phyloP scores from a whole-genome alignment of 2,113 vertebrate species.

The Daboia siamensis region DNA sequence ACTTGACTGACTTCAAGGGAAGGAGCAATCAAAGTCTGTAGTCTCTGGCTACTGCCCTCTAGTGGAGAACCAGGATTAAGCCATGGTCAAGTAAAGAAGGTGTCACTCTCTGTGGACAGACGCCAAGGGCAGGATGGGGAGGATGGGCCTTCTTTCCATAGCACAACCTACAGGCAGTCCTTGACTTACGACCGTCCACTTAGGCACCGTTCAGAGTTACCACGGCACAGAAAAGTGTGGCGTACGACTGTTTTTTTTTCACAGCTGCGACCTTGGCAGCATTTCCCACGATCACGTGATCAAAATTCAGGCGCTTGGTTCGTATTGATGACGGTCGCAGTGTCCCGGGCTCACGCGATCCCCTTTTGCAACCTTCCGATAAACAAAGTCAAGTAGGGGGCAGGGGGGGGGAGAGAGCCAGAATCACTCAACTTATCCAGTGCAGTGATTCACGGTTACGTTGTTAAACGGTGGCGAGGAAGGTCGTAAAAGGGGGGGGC shows the following conservation, averaged over 20 bases:
- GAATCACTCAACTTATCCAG: neutral
- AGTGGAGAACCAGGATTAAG: constrained; percentile 37
- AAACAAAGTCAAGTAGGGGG: too few relatives aligned
- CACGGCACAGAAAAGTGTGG: too few relatives aligned
- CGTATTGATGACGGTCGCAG: neutral
- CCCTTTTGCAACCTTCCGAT: too few relatives aligned
- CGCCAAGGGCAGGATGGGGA: too few relatives aligned
- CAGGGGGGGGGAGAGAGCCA: neutral
- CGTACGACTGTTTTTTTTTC: too few relatives aligned
- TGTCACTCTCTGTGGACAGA: constrained; percentile 54
- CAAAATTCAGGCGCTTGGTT: neutral
- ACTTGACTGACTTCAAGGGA: neutral
- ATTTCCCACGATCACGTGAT: too few relatives aligned
- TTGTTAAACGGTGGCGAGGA: too few relatives aligned
- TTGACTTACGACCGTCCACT: too few relatives aligned
- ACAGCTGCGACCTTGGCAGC: too few relatives aligned
- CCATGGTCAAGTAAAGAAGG: neutral
- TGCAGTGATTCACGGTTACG: neutral
- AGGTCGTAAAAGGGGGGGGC: neutral
- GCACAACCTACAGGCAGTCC: too few relatives aligned
- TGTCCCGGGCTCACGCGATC: neutral
- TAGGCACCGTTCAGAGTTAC: too few relatives aligned
- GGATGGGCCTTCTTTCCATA: neutral
- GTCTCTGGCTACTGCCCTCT: constrained; percentile 63
- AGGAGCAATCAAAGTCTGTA: neutral